phyloP scores from a whole-genome alignment of 2,888 invertebrate species.

The Chloroclystis v-ata region DNA sequence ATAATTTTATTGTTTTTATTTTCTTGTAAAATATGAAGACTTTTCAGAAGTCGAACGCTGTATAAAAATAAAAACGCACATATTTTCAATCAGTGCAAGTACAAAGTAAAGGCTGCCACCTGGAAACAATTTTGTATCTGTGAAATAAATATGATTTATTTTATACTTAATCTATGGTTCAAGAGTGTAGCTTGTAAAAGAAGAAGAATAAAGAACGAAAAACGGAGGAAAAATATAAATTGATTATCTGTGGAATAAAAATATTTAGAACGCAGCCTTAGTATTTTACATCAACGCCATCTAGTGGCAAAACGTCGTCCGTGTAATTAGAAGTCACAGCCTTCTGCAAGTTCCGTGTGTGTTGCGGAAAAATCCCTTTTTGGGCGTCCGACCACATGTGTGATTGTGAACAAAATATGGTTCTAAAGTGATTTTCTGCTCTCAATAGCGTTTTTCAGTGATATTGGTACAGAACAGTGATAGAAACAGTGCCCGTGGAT shows the following conservation, averaged over 20 bases:
- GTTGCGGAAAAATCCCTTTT: slow-evolving; percentile 81
- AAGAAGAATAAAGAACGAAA: background rate
- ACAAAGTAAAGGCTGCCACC: too few relatives aligned
- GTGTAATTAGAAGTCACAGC: slow-evolving; percentile 75
- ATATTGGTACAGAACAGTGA: slow-evolving; percentile 51
- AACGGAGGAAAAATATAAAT: background rate
- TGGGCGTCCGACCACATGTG: slow-evolving; percentile 84
- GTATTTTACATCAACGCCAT: slow-evolving; percentile 54
- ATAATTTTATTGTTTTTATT: too few relatives aligned
- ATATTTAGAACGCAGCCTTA: slow-evolving; percentile 45
- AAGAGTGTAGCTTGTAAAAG: background rate
- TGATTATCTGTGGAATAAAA: background rate
- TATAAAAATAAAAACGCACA: too few relatives aligned
- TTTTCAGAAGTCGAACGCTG: too few relatives aligned
- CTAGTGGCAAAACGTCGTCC: slow-evolving; percentile 58
- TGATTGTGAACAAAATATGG: slow-evolving; percentile 76
- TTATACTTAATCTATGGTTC: too few relatives aligned
- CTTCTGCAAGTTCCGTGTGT: slow-evolving; percentile 77
- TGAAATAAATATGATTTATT: too few relatives aligned
- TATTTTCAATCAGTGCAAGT: too few relatives aligned
- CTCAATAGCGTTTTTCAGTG: slow-evolving; percentile 51
- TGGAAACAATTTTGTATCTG: too few relatives aligned
- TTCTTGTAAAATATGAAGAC: too few relatives aligned
- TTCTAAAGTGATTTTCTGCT: slow-evolving; percentile 66
- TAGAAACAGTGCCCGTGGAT: slow-evolving; percentile 56